These are phyloP conservation scores for Octodonta nipae DNA, from an alignment of 2,888 invertebrate species.

Conservation along the genomic window DNA sequence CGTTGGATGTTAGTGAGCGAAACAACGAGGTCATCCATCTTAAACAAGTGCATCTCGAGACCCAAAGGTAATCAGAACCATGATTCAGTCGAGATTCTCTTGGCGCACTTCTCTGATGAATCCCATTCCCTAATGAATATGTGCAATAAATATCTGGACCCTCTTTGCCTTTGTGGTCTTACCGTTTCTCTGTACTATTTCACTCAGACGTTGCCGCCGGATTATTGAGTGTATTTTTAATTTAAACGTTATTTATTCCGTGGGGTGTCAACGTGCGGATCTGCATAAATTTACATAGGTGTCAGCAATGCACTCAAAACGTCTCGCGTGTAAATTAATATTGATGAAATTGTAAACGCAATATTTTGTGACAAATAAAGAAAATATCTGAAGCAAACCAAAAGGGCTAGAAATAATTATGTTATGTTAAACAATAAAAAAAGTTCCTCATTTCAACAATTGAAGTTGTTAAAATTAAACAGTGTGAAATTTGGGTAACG, in stretches of 20 bases:
- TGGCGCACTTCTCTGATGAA: slow-evolving; percentile 26
- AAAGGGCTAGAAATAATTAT: no score
- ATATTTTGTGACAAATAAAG: no score
- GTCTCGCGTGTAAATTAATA: no score
- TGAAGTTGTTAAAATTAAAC: no score
- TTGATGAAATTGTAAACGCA: no score
- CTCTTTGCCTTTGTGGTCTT: slow-evolving; percentile 11
- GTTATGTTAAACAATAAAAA: no score
- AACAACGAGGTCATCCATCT: slow-evolving; percentile 9
- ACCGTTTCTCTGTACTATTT: slow-evolving; percentile 19
- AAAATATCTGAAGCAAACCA: no score
- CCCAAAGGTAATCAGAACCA: slow-evolving; percentile 24
- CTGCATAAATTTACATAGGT: slow-evolving; percentile 16
- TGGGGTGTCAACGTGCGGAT: slow-evolving; percentile 30
- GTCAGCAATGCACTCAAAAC: no score
- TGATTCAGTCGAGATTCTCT: slow-evolving; percentile 22
- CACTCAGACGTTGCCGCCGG: slow-evolving; percentile 30
- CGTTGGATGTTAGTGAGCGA: not conserved
- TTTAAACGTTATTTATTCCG: slow-evolving; percentile 24
- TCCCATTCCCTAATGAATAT: slow-evolving; percentile 32
- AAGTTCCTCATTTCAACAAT: no score
- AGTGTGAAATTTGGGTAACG: no score
- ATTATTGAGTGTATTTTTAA: slow-evolving; percentile 32
- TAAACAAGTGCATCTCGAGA: slow-evolving; percentile 11
- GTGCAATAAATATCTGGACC: slow-evolving; percentile 29